Evolutionary conservation across 2,113 vertebrate species (phyloP), one percentile per base, ranked within the genome.

Genomic region (Carassius gibelio): DNA sequence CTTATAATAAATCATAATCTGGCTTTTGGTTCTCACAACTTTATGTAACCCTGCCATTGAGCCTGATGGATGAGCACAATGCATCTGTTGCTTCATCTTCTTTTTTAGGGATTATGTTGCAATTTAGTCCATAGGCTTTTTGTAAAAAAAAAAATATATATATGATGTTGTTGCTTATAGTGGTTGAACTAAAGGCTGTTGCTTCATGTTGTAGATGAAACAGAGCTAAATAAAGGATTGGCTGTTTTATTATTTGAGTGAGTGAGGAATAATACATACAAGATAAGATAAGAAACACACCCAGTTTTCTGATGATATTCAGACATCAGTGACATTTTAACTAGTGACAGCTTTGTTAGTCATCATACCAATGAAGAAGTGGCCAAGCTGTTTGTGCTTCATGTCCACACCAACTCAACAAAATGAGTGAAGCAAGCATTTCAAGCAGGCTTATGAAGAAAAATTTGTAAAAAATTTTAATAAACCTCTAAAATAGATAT

Each of bases 251-350:
- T 4, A 38, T 62, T 23, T 61, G 9, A 75, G 30, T 30, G 3
- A 9, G 66, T 4, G 66, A 68, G 66, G 0, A 30, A 50, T 6
- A 21, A 57, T 17, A 11, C 15, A 82, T 4, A 4, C 8, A 78
- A 79, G 66, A 79, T 85, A 85, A 82, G 77, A 50, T 71, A 81
- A 13, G 13, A 87, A 85, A 88, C 74, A 75, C 76, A 78, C 79
- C 64, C 72, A 78, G 10, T 14, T 42, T 30, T 36, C 59, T 45
- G 64, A 36, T 10, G 1, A 34, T 76, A 76, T 55, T 77, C 15
- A 55, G 75, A 76, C 15, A 76, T 21, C 26, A 21, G 30, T 3
- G 5, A 13, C 21, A 74, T 45, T 26, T 38, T 17, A 45, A 5
- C 61, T 38, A 10, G 10, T 57, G 7, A 36, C 36, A 38, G 10